phyloP scores from a whole-genome alignment of 2,797 vertebrate genomes.

The Paguma larvata region DNA sequence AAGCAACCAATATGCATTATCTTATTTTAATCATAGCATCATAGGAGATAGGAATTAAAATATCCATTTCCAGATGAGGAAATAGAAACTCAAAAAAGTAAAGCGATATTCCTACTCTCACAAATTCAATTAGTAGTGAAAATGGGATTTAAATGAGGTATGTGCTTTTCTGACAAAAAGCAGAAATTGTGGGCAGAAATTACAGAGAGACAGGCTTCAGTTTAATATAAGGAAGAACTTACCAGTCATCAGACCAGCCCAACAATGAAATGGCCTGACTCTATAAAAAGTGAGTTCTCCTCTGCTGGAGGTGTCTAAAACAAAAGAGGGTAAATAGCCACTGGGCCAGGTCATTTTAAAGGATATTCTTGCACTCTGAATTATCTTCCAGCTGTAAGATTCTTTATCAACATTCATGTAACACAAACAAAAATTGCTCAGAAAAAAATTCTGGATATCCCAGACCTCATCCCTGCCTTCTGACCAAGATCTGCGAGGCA shows the following conservation, averaged over 20 bases:
- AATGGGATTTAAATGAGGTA: neutral
- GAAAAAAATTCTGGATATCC: neutral
- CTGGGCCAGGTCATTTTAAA: neutral
- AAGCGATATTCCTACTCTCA: neutral
- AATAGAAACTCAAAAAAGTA: neutral
- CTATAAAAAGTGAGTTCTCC: neutral
- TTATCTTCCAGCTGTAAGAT: constrained; percentile 5
- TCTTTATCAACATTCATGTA: neutral
- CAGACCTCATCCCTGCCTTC: neutral
- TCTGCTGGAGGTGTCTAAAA: neutral
- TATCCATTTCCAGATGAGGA: neutral
- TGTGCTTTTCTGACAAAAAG: neutral
- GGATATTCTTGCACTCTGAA: neutral
- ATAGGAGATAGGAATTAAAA: neutral
- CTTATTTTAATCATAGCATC: neutral
- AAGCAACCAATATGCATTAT: neutral
- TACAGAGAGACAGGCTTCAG: neutral
- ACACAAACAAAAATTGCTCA: neutral
- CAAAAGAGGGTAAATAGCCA: neutral
- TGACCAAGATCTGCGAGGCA: neutral
- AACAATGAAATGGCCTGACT: neutral
- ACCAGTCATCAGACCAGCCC: neutral
- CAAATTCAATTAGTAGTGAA: neutral
- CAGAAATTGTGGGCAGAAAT: neutral
- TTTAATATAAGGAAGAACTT: constrained; percentile 8